Base-by-base conservation (phyloP, 2,888 invertebrate species). In the Mythimna lalbum region DNA sequence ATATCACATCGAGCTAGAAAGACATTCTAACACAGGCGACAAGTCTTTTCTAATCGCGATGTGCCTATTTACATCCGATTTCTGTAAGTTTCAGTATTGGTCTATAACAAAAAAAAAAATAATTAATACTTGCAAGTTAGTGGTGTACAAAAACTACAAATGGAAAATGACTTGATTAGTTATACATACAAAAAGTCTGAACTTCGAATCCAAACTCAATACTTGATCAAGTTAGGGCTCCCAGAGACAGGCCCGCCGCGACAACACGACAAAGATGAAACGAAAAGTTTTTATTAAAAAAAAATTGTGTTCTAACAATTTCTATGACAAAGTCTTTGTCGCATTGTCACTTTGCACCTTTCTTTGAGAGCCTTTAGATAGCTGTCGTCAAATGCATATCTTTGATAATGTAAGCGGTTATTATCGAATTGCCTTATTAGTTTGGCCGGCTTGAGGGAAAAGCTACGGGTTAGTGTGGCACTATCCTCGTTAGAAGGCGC, bases 91-190 rank as follows among this genome's bases (percentile, higher is more conserved):
- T 59, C 47, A 62, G 31, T n/a, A 31, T 47, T 52, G 17, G 47
- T 67, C n/a, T 52, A 50, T 61, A 55, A 27, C 4, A 27, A 27
- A 43, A 55, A 39, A 66, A 50, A n/a, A 47, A 36, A 47, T 27
- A 36, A 47, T 27, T 76, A 73, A 73, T 75, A 71, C 70, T 70
- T 65, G 55, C 23, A 33, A 53, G 33, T 63, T 19, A 36, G 1
- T 19, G 12, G n/a, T 66, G 63, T 76, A 82, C 60, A 79, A 79
- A 76, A 78, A 49, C 57, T 71, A 66, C 59, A 19, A 71, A 63
- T 82, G 78, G 71, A 80, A 77, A 47, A 66, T 55, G 36, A 61
- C 33, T 78, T 55, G 17, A 31, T 63, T 61, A 52, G 53, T 62
- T 39, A 73, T 36, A 57, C 23, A 53, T 59, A 43, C 10, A 33